Evolutionary conservation across 2,888 invertebrate genomes (phyloP).

Genomic region (Thecocarcelia acutangulata): DNA sequence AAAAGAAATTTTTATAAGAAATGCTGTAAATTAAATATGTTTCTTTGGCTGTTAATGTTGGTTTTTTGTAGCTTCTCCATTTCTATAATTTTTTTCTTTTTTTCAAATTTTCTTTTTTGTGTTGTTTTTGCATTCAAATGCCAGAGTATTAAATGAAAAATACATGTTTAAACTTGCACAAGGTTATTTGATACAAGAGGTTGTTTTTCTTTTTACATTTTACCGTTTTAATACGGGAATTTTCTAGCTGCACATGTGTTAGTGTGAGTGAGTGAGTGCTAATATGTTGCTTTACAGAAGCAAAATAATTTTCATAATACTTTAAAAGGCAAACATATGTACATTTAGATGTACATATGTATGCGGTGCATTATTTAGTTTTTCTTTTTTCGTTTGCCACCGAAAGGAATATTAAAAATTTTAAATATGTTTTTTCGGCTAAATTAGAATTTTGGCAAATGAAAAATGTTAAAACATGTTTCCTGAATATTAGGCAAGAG

Average conservation of each 20-base stretch:
- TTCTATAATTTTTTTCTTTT: conserved; percentile 11
- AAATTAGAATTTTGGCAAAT: conserved; percentile 43
- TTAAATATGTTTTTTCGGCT: conserved; percentile 16
- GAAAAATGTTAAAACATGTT: conserved; percentile 52
- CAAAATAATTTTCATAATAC: conserved; percentile 51
- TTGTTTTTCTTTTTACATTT: conserved; percentile 64
- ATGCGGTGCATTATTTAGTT: conserved; percentile 43
- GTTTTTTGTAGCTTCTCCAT: conserved; percentile 38
- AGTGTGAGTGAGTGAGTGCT: background rate
- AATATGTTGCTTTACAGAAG: background rate
- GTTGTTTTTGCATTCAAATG: conserved; percentile 63
- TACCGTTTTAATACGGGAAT: conserved; percentile 68
- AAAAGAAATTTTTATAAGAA: conserved; percentile 61
- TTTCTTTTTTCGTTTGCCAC: background rate
- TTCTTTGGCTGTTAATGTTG: conserved; percentile 48
- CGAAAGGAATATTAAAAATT: conserved; percentile 34
- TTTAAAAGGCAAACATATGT: conserved; percentile 52
- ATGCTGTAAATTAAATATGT: conserved; percentile 69
- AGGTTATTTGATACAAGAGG: conserved; percentile 68
- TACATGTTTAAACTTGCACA: conserved; percentile 67
- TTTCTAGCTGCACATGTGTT: conserved; percentile 13
- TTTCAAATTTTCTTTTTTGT: conserved; percentile 2
- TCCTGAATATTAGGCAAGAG: conserved; percentile 37
- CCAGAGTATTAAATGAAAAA: conserved; percentile 65
- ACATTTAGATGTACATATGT: no score